These are phyloP conservation scores for Cremastobaeus sp. DNA, from an alignment of 2,888 invertebrate genomes.

Conservation along the genomic window DNA sequence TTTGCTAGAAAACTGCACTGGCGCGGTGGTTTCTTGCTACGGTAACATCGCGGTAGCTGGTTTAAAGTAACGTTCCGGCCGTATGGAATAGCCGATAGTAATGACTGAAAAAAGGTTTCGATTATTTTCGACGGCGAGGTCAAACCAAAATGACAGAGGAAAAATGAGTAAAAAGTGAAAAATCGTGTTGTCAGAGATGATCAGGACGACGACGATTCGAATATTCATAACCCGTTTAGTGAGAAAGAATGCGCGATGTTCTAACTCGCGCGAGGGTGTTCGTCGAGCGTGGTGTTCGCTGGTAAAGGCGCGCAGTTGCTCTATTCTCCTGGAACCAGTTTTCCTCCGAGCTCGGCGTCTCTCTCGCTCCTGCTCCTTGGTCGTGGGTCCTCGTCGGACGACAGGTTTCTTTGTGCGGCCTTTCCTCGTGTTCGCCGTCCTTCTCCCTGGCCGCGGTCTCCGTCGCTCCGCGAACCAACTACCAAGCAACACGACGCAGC, in stretches of 20 bases:
- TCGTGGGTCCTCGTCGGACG: constrained; percentile 36
- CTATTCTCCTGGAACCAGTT: constrained; percentile 78
- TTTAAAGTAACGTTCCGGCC: too few relatives aligned
- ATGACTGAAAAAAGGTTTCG: too few relatives aligned
- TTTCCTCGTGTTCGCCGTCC: constrained; percentile 48
- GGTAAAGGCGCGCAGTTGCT: constrained; percentile 71
- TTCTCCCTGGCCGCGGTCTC: constrained; percentile 27
- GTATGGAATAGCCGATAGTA: too few relatives aligned
- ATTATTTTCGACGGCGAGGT: too few relatives aligned
- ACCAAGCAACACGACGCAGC: constrained; percentile 60
- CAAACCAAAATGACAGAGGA: background rate
- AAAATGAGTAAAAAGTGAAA: background rate
- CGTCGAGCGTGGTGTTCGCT: constrained; percentile 65
- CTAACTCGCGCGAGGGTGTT: constrained; percentile 70
- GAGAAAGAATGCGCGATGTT: constrained; percentile 64
- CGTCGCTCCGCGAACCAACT: constrained; percentile 26
- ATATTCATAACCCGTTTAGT: constrained; percentile 65
- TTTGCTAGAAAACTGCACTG: too few relatives aligned
- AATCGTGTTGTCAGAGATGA: constrained; percentile 23
- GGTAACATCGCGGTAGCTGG: too few relatives aligned
- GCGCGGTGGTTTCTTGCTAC: too few relatives aligned
- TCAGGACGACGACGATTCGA: constrained; percentile 59
- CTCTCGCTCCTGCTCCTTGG: constrained; percentile 41
- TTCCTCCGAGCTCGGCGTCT: constrained; percentile 66
- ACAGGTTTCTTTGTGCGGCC: constrained; percentile 50